These are phyloP conservation scores for Oenanthe melanoleuca DNA, from an alignment of 2,113 vertebrate species.

Conservation along the genomic window DNA sequence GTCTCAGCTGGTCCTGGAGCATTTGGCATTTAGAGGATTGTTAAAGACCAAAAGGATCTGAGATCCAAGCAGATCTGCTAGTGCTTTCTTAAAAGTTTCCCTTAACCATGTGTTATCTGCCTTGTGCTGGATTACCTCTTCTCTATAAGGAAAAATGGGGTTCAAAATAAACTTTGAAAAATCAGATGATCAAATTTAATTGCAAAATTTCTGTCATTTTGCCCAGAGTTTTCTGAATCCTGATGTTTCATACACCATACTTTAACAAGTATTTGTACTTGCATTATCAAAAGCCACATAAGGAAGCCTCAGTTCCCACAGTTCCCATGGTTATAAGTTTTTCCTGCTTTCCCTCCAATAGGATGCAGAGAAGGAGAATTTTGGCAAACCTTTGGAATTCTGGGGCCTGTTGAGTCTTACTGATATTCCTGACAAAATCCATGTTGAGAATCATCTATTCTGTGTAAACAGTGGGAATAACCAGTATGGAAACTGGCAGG, in stretches of 20 bases:
- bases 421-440: background rate
- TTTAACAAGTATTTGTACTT: background rate
- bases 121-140: background rate
- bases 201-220: background rate
- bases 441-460: background rate
- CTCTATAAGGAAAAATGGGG: background rate
- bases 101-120: background rate
- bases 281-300: background rate
- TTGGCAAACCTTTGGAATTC: background rate
- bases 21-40: background rate
- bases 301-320: background rate
- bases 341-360: background rate
- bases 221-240: background rate
- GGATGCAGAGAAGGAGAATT: background rate
- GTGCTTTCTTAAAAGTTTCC: background rate
- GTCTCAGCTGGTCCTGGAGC: background rate
- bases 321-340: background rate
- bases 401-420: background rate
- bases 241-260: background rate
- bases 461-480: background rate
- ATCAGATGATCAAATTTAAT: background rate
- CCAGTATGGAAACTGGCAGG: background rate
- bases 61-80: background rate
- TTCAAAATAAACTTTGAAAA: background rate
- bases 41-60: background rate